Evolutionary conservation across 2,888 invertebrate species (phyloP).

Genomic region (Trichogramma dendrolimi): DNA sequence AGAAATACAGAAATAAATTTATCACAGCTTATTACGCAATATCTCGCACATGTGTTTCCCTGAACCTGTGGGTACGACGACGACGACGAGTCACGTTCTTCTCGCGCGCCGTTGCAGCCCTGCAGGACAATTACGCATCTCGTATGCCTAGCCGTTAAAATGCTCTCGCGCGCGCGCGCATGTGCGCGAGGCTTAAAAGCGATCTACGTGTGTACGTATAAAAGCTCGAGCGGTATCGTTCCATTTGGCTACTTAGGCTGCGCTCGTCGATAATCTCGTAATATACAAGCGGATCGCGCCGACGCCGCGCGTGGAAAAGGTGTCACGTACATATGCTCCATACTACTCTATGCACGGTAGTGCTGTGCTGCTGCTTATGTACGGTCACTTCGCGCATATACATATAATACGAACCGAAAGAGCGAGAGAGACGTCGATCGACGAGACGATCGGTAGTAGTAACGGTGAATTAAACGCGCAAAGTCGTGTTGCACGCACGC

Average conservation of each 20-base stretch:
- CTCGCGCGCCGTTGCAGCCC: neutral
- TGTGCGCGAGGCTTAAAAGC: too few species aligned
- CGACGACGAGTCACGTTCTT: neutral
- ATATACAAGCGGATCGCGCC: neutral
- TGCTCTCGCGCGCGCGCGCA: neutral
- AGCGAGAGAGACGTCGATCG: too few species aligned
- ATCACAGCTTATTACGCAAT: too few species aligned
- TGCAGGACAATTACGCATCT: neutral
- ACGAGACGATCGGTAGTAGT: too few species aligned
- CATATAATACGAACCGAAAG: too few species aligned
- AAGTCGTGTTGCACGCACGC: neutral
- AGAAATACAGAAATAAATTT: too few species aligned
- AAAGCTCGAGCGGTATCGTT: neutral
- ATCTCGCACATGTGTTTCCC: too few species aligned
- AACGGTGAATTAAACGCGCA: too few species aligned
- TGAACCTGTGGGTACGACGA: neutral
- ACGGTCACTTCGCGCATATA: too few species aligned
- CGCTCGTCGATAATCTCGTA: conserved; percentile 14
- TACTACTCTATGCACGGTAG: too few species aligned
- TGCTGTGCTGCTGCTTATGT: too few species aligned
- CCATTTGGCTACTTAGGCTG: conserved; percentile 14
- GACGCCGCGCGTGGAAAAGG: conserved; percentile 14
- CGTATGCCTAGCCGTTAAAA: neutral
- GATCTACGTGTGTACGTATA: neutral
- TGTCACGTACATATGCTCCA: conserved; percentile 6